phyloP scores from a whole-genome alignment of 2,888 invertebrate genomes.

The Epinotia brunnichana region DNA sequence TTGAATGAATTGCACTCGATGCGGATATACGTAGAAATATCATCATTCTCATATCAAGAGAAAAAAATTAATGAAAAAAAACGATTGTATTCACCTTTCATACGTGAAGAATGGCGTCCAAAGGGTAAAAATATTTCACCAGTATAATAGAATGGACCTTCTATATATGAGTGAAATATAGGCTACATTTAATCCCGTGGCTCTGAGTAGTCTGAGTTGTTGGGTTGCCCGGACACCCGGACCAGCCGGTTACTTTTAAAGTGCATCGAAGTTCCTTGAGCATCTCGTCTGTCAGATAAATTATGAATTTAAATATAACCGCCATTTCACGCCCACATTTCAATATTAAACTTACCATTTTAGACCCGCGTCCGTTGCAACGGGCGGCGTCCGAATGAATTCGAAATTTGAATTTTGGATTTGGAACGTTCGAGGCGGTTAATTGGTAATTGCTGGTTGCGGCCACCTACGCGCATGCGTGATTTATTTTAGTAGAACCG shows the following conservation, averaged over 20 bases:
- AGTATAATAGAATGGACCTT: no score
- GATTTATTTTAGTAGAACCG: conserved; percentile 73
- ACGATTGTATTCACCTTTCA: no score
- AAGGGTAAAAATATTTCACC: no score
- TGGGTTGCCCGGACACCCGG: no score
- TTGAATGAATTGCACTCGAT: no score
- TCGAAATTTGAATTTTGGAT: conserved; percentile 62
- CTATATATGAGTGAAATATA: no score
- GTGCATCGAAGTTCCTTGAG: neutral
- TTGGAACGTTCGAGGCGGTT: conserved; percentile 67
- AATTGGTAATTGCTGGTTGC: conserved; percentile 77
- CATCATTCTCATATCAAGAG: no score
- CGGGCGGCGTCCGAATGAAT: conserved; percentile 63
- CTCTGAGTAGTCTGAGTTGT: no score
- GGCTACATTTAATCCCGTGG: no score
- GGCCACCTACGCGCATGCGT: conserved; percentile 74
- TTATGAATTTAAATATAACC: conserved; percentile 15
- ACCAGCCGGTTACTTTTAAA: neutral
- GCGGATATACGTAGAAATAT: no score
- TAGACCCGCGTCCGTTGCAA: conserved; percentile 56
- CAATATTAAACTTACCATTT: conserved; percentile 63
- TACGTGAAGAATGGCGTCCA: no score
- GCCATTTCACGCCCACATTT: conserved; percentile 29
- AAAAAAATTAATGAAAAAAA: no score
- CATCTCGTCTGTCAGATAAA: neutral